Evolutionary conservation across 2,797 vertebrate species (phyloP).

Genomic region (Cyclopterus lumpus): DNA sequence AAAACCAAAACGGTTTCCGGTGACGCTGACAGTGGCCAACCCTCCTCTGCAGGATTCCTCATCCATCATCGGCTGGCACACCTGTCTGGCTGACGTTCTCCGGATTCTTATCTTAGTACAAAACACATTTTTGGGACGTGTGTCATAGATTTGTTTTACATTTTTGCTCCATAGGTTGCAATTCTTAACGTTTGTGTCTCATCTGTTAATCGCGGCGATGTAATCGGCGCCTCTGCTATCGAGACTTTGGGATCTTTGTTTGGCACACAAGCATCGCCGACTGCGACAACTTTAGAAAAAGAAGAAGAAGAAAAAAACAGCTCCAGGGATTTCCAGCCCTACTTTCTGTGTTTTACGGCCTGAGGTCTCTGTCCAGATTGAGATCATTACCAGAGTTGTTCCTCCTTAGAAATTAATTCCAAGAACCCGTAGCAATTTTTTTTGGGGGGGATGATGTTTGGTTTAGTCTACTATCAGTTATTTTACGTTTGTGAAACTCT

Average conservation of each 20-base stretch:
- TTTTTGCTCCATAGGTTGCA: neutral
- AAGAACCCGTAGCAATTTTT: too few relatives aligned
- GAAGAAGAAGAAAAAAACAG: neutral
- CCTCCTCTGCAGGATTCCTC: too few relatives aligned
- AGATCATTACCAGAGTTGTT: neutral
- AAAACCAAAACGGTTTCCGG: conserved; percentile 50
- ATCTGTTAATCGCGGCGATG: neutral
- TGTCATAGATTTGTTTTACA: conserved; percentile 4
- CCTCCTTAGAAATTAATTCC: too few relatives aligned
- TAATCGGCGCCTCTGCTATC: too few relatives aligned
- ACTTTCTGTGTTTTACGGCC: neutral
- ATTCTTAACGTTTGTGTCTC: neutral
- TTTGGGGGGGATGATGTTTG: too few relatives aligned
- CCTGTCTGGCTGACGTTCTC: conserved; percentile 18
- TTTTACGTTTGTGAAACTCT: too few relatives aligned
- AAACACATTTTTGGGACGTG: conserved; percentile 13
- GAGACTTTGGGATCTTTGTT: neutral
- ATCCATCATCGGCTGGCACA: conserved; percentile 43
- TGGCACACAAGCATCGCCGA: neutral
- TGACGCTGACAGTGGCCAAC: too few relatives aligned
- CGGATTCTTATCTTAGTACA: neutral
- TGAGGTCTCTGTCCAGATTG: neutral
- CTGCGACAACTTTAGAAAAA: neutral
- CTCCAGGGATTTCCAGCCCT: neutral
- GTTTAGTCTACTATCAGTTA: neutral